Evolutionary conservation across 1,140 invertebrate genomes (phyloP), one percentile per base, ranked within the genome.

Genomic region (Monochamus saltuarius): DNA sequence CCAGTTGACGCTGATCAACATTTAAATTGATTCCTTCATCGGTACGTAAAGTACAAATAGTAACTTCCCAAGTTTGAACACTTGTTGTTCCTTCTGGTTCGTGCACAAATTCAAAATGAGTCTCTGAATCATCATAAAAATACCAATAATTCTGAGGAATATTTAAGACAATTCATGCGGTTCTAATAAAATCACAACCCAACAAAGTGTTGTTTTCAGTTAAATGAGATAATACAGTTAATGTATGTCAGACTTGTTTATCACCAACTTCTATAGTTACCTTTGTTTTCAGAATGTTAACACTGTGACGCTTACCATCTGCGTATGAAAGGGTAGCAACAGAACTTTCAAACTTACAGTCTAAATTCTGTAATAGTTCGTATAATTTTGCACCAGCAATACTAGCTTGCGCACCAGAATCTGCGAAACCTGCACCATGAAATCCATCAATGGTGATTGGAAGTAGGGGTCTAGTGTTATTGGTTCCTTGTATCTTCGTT

Each of bases 181-280:
- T 9, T 46, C 11, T 14, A 9, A 56, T 19, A 34, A 56, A 56
- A 36, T 56, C 39, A 16, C 17, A 13, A 7, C 54, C 53, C 9
- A 56, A 39, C 7, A 47, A 13, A 10, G 54, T 56, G 11, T 40
- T 43, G 46, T 46, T 56, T n/a, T n/a, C n/a, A n/a, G 47, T 13
- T 14, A 19, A 11, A 50, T 50, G 13, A 11, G 47, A 10, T 0
- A 50, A 50, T 9, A 36, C 22, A 7, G 22, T 50, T 3, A 50
- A 50, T 50, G 19, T 50, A 8, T 1, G 13, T 16, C 17, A 29
- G 13, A 50, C 14, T 9, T 4, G 14, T 29, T 11, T 50, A 1
- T 8, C 47, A 9, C 22, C 34, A 29, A 45, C 42, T 1, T 14
- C 11, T 8, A 45, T 10, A 13, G 14, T 17, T 9, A 45, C 42